These are phyloP conservation scores for Diarsia brunnea DNA, from an alignment of 2,888 invertebrate genomes.

Conservation along the genomic window DNA sequence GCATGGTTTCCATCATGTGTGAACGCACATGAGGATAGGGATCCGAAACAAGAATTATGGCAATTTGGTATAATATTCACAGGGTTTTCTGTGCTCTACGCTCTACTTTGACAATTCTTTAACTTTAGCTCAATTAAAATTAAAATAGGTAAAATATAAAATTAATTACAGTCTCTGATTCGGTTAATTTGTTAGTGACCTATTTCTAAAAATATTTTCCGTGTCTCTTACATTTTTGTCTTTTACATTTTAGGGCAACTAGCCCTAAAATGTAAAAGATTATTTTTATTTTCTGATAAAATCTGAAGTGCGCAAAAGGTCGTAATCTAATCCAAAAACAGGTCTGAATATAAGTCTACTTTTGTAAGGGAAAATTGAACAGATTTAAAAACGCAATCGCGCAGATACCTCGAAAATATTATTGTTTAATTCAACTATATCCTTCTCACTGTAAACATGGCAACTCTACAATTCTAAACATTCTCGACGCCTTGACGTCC, in stretches of 20 bases:
- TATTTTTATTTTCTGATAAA: neutral
- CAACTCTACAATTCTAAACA: slow-evolving; percentile 29
- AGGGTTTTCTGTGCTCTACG: neutral
- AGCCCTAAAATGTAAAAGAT: neutral
- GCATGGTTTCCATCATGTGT: slow-evolving; percentile 57
- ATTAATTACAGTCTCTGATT: neutral
- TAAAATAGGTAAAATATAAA: neutral
- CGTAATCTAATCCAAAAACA: neutral
- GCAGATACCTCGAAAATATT: neutral
- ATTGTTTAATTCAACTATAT: too few species aligned
- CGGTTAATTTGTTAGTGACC: neutral
- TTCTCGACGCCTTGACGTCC: slow-evolving; percentile 20
- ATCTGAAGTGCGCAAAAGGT: neutral
- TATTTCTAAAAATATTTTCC: neutral
- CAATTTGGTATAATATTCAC: neutral
- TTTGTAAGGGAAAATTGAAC: neutral
- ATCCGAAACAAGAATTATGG: slow-evolving; percentile 9
- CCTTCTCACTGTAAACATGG: slow-evolving; percentile 17
- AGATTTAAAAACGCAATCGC: neutral
- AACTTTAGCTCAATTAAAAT: neutral
- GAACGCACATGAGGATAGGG: slow-evolving; percentile 31
- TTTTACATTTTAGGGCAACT: too few species aligned
- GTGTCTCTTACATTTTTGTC: too few species aligned
- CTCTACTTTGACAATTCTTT: neutral
- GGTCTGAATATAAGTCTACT: too few species aligned